phyloP scores from a whole-genome alignment of 1,140 invertebrate species.

The Platyscapa corneri region DNA sequence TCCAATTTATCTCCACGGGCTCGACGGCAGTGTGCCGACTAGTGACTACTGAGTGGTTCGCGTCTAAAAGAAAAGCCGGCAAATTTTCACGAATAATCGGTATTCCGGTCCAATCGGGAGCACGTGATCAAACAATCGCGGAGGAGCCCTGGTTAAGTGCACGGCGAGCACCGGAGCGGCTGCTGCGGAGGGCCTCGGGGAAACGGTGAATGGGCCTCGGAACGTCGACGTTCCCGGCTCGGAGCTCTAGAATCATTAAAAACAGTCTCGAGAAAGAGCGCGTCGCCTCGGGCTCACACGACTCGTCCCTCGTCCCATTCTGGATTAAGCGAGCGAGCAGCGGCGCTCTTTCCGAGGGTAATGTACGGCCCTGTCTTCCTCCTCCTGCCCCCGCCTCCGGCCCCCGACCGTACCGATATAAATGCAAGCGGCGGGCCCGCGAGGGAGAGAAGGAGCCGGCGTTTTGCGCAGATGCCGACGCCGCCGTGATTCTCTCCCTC shows the following conservation, averaged over 20 bases:
- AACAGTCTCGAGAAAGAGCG: background rate
- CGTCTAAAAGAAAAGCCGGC: too few species aligned
- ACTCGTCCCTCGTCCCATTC: conserved; percentile 25
- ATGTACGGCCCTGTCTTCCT: conserved; percentile 21
- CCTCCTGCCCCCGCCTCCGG: background rate
- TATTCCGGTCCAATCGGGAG: background rate
- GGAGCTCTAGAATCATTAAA: conserved; percentile 20
- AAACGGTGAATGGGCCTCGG: conserved; percentile 29
- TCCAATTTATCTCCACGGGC: too few species aligned
- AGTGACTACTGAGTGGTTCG: too few species aligned
- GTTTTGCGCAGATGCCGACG: conserved; percentile 35
- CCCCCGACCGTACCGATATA: background rate
- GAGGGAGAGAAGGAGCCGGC: conserved; percentile 18
- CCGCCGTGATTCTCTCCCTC: conserved; percentile 26
- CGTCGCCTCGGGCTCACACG: conserved; percentile 22
- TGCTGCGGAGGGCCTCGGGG: background rate
- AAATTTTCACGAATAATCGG: too few species aligned
- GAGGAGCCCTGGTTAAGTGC: background rate
- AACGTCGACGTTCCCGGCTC: background rate
- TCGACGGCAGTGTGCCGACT: background rate
- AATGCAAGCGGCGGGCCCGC: background rate
- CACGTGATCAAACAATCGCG: background rate
- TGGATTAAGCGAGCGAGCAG: conserved; percentile 11
- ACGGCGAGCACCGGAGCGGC: too few species aligned
- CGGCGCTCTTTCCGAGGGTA: conserved; percentile 31